phyloP scores from a whole-genome alignment of 2,888 invertebrate genomes.

The Caenorhabditis macrosperma region DNA sequence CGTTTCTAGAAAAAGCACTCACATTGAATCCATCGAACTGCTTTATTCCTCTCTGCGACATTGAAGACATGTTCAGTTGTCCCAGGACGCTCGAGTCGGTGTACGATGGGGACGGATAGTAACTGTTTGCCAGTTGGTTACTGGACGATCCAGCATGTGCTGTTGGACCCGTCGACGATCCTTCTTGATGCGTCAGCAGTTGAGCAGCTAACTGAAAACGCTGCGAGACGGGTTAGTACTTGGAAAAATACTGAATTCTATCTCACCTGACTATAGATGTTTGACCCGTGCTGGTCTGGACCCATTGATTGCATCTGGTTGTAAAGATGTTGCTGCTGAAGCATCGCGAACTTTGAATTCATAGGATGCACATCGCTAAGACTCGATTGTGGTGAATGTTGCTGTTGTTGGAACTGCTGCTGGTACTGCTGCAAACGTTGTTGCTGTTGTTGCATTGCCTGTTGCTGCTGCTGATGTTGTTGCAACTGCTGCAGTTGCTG shows the following conservation, averaged over 20 bases:
- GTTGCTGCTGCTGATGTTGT: conserved; percentile 45
- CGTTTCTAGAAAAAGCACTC: background rate
- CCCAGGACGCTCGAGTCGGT: conserved; percentile 47
- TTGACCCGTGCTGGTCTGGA: background rate
- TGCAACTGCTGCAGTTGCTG: conserved; percentile 32
- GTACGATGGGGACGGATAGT: conserved; percentile 61
- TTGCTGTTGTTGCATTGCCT: conserved; percentile 30
- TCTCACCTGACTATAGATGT: conserved; percentile 24
- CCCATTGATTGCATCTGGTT: conserved; percentile 17
- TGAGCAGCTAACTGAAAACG: conserved; percentile 65
- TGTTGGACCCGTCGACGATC: conserved; percentile 7
- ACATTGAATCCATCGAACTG: conserved; percentile 51
- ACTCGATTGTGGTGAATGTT: conserved; percentile 28
- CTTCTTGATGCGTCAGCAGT: conserved; percentile 60
- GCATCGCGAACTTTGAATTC: background rate
- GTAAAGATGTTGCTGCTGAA: conserved; percentile 26
- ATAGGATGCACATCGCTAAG: conserved; percentile 4
- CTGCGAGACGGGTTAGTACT: background rate
- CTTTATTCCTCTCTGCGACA: conserved; percentile 46
- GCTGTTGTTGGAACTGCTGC: conserved; percentile 36
- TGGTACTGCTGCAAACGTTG: conserved; percentile 19
- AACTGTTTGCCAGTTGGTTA: conserved; percentile 25
- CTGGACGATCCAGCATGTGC: conserved; percentile 1
- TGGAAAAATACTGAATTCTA: background rate
- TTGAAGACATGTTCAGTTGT: conserved; percentile 25